Percentiles rank a stretch among this genome's conserved stretches.
Evolutionary conservation across 2,113 vertebrate genomes (phyloP).

Genomic region (Paramormyrops kingsleyae): DNA sequence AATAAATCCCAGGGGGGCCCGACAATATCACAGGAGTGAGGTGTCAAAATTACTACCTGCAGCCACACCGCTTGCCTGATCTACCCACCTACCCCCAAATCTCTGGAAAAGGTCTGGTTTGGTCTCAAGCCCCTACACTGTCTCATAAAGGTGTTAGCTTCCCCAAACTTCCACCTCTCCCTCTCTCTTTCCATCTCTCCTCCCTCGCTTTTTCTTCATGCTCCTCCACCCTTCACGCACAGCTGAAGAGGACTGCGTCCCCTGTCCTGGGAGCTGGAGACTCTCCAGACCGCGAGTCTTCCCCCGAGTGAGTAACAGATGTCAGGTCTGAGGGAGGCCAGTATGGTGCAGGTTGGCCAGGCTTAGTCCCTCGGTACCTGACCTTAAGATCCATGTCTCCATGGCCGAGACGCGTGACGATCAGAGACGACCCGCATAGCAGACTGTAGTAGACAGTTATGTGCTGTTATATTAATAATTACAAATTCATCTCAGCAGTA

Average conservation of each 20-base stretch:
- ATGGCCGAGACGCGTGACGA: background rate
- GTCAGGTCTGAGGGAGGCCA: background rate
- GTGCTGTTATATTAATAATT: background rate
- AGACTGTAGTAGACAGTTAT: background rate
- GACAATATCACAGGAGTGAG: background rate
- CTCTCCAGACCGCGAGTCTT: background rate
- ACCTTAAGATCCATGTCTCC: background rate
- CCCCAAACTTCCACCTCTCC: background rate
- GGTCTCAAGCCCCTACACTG: background rate
- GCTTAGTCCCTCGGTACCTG: background rate
- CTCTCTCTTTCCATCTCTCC: background rate
- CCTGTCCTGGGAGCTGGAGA: background rate
- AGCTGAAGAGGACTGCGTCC: background rate
- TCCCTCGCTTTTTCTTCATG: background rate
- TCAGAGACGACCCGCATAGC: background rate
- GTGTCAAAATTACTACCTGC: background rate
- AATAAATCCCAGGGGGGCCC: background rate
- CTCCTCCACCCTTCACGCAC: background rate
- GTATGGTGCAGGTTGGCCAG: background rate
- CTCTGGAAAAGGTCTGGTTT: background rate
- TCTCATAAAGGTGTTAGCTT: background rate
- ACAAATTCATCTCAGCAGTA: background rate
- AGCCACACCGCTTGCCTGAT: background rate
- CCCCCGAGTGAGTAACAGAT: slow-evolving; percentile 1
- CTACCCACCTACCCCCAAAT: background rate